phyloP scores from a whole-genome alignment of 2,888 invertebrate genomes.

The Panorpa germanica region DNA sequence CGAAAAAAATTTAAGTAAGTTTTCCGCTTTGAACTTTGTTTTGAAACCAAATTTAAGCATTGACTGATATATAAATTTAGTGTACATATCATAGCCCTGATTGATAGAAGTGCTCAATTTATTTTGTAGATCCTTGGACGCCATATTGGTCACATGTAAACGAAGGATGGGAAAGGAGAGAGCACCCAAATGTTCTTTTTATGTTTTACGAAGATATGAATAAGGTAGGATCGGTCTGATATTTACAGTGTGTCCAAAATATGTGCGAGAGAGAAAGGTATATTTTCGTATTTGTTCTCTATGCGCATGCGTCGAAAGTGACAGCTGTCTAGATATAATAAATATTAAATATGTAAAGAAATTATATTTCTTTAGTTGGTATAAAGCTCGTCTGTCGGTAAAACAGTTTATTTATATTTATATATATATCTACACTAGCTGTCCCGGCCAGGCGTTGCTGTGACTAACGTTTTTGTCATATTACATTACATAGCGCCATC shows the following conservation, averaged over 20 bases:
- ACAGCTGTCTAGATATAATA: too few relatives aligned
- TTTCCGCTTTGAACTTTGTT: constrained; percentile 1
- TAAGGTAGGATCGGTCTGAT: constrained; percentile 24
- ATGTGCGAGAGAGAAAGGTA: not conserved
- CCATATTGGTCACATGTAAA: constrained; percentile 65
- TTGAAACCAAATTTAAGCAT: constrained; percentile 1
- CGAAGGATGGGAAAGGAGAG: constrained; percentile 49
- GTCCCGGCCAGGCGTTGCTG: too few relatives aligned
- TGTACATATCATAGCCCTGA: constrained; percentile 4
- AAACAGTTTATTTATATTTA: too few relatives aligned
- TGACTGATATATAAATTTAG: constrained; percentile 1
- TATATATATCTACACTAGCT: too few relatives aligned
- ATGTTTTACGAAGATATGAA: constrained; percentile 66
- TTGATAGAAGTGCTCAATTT: constrained; percentile 5
- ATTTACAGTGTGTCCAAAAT: not conserved
- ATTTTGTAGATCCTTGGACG: constrained; percentile 40
- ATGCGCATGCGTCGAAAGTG: too few relatives aligned
- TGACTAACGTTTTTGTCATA: too few relatives aligned
- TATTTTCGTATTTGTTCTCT: too few relatives aligned
- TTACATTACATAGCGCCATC: too few relatives aligned
- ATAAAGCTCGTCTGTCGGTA: too few relatives aligned
- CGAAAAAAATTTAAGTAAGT: constrained; percentile 42
- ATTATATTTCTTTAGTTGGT: too few relatives aligned
- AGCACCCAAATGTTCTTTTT: constrained; percentile 51
- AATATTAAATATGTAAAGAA: too few relatives aligned